Evolutionary conservation across 2,797 vertebrate species (phyloP), one percentile per base, ranked within the genome.

Genomic region (Phataginus tetradactyla): DNA sequence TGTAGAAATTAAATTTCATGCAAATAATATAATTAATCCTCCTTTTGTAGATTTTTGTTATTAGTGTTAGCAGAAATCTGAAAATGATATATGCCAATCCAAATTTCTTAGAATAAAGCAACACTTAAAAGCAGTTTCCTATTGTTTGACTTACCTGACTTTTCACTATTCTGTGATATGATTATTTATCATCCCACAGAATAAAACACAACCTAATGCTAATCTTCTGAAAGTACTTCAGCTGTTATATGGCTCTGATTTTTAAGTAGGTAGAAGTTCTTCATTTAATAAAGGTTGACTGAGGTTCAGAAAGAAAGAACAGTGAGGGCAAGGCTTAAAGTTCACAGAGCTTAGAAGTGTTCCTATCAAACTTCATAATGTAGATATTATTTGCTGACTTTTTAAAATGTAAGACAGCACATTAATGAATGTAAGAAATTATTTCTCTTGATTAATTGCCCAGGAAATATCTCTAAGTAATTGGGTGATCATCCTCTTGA

Each of bases 401-500:
- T 55, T 94, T 92, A 86, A 95, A 83, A 92, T 93, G 71, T 68
- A 53, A 74, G 90, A 51, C 59, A 74, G 57, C 4, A 8, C 14
- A 69, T 94, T 95, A 18, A 37, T 84, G 55, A 42, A 90, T 66
- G 66, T 88, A 85, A 91, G 63, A 86, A 95, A 92, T 89, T 77
- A 79, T 90, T 95, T 93, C 74, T 93, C 81, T 94, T 90, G 92
- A 92, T 96, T 96, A 96, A 91, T 95, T 95, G 34, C 39, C 69
- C 32, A 89, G 89, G 86, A 96, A 90, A 81, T 77, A 71, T 64
- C 80, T 93, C 53, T 74, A 64, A 75, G 85, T 87, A 80, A 94
- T 78, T 85, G 25, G 61, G 71, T 71, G 71, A 90, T 80, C 51
- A 72, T 87, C 51, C 25, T 92, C 66, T 75, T 84, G 42, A 89